Evolutionary conservation across 2,888 invertebrate genomes (phyloP), one percentile per base, ranked within the genome.

Genomic region (Onchidella celtica): DNA sequence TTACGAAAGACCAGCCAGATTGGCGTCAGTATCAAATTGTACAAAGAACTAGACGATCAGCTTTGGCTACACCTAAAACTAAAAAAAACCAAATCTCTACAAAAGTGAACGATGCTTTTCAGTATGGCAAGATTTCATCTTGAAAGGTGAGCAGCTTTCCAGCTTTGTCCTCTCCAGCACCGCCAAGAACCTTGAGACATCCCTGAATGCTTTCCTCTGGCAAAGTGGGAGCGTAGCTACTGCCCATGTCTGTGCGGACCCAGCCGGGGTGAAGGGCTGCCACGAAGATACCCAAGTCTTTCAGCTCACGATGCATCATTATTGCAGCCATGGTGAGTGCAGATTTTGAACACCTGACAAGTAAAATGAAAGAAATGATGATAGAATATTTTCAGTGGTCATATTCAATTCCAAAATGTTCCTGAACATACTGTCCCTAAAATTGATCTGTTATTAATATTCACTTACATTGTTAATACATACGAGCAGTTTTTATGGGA

Each of bases 201-300:
- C 66, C 72, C 6, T 27, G 21, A 1, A 83, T 36, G 38, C 82
- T 73, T 2, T 84, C 80, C 55, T 81, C 81, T 17, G 73, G 74
- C 40, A 72, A n/a, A 11, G 76, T 24, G 17, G 59, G 65, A 21
- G 82, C 84, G 4, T 82, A 14, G 0, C 47, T 36, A 9, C 83
- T 78, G 0, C 86, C 86, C 86, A 86, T 86, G 65, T 83, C 81
- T 6, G 86, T 85, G 32, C 66, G 61, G 24, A 85, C 81, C 77
- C 81, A 82, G 11, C 86, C 84, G 2, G 86, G 86, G 36, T 85
- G 81, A 17, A 85, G 1, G 34, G 83, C 79, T 14, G 61, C 55
- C 27, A 75, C 83, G 57, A 85, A 38, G 24, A 85, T 80, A 27
- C 80, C 75, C 17, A 38, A 72, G 3, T 72, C 79, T 63, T 69